Conservation (phyloP, 2,888 invertebrate genomes). For the Calameuta filiformis region DNA sequence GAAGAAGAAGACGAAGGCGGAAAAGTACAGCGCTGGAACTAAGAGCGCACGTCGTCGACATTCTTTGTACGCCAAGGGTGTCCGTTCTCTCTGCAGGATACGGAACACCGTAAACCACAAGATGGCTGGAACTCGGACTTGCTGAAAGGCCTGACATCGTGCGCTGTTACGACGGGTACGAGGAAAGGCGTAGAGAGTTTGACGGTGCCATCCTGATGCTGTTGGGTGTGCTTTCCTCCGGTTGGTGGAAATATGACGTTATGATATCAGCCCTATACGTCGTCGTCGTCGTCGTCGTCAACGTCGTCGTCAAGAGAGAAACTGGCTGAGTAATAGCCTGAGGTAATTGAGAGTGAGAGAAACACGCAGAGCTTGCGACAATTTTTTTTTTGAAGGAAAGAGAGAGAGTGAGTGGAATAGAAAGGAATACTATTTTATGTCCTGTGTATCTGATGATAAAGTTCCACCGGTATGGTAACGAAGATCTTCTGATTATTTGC, state of each 20-base stretch:
- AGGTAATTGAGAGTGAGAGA: conserved; percentile 31
- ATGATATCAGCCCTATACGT: conserved; percentile 25
- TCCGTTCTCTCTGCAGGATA: background rate
- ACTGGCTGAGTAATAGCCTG: conserved; percentile 51
- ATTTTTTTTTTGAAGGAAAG: conserved; percentile 6
- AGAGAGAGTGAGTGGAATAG: conserved; percentile 2
- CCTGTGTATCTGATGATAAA: background rate
- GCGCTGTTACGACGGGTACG: background rate
- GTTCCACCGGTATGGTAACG: background rate
- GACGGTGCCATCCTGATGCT: background rate
- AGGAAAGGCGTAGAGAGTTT: background rate
- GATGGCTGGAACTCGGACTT: conserved; percentile 55
- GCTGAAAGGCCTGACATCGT: conserved; percentile 36
- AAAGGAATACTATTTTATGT: background rate
- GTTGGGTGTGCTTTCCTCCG: background rate
- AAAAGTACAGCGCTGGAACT: conserved; percentile 22
- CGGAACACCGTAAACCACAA: conserved; percentile 32
- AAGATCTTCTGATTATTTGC: background rate
- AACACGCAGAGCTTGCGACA: background rate
- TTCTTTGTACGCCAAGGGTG: background rate
- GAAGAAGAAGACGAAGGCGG: conserved; percentile 6
- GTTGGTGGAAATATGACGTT: conserved; percentile 49
- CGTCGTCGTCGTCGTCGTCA: conserved; percentile 47
- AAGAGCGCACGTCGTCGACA: conserved; percentile 9
- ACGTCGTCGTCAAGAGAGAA: conserved; percentile 55